A percentile compares a stretch with the other conserved stretches of the same genome.
phyloP scores from a whole-genome alignment of 2,797 vertebrate species.

The Acomys russatus region DNA sequence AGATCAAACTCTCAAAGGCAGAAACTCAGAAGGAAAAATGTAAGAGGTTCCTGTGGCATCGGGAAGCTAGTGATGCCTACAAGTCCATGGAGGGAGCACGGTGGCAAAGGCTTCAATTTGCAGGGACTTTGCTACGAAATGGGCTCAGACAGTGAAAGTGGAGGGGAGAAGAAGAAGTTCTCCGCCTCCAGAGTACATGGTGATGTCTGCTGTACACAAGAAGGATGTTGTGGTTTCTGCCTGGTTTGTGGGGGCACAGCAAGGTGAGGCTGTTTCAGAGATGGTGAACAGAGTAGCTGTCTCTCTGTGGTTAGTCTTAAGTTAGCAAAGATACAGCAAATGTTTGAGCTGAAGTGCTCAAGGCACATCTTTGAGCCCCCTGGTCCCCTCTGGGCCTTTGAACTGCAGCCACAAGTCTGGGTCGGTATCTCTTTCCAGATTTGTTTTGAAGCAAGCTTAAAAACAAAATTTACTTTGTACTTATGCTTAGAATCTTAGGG shows the following conservation, averaged over 20 bases:
- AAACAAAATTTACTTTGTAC: constrained; percentile 60
- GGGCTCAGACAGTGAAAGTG: constrained; percentile 20
- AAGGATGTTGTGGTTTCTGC: constrained; percentile 90
- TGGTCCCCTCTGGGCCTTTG: constrained; percentile 77
- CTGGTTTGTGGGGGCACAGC: constrained; percentile 87
- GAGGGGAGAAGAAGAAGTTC: not conserved
- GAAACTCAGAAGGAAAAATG: not conserved
- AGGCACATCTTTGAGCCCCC: constrained; percentile 74
- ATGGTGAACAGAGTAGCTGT: constrained; percentile 73
- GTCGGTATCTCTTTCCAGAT: constrained; percentile 80
- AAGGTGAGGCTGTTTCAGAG: constrained; percentile 87
- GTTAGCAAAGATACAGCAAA: constrained; percentile 81
- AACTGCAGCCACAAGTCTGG: constrained; percentile 74
- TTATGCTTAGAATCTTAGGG: constrained; percentile 28
- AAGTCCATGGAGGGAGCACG: not conserved
- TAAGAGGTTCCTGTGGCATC: not conserved
- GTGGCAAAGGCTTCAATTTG: not conserved
- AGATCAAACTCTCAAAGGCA: not conserved
- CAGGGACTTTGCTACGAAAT: not conserved
- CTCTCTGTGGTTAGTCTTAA: constrained; percentile 86
- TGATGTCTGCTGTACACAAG: constrained; percentile 75
- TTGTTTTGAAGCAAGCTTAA: constrained; percentile 72
- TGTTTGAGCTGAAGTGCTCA: constrained; percentile 70
- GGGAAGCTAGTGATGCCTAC: not conserved
- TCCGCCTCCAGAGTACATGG: constrained; percentile 46